These are phyloP conservation scores for Cecropterus lyciades DNA, from an alignment of 1,140 invertebrate species.

Conservation along the genomic window DNA sequence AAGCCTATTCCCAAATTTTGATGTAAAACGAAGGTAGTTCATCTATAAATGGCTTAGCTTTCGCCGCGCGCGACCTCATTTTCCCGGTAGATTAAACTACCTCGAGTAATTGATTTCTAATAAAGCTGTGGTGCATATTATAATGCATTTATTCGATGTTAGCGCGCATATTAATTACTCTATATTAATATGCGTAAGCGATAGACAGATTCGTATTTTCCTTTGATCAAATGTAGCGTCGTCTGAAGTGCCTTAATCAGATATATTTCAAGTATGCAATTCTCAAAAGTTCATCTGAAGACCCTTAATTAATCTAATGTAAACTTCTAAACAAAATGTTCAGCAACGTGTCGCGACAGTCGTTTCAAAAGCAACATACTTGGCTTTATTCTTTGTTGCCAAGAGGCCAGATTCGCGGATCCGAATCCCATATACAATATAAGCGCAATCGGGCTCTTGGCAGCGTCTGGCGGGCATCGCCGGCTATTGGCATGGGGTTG, in stretches of 20 bases:
- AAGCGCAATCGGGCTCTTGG: constrained; percentile 61
- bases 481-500: constrained; percentile 67
- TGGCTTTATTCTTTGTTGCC: constrained; percentile 22
- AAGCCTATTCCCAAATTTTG: constrained; percentile 1
- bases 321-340: not conserved
- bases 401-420: constrained; percentile 26
- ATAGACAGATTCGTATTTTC: too few species aligned
- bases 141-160: not conserved
- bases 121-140: constrained; percentile 19
- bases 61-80: constrained; percentile 32
- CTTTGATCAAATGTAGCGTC: too few species aligned
- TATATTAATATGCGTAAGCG: too few species aligned
- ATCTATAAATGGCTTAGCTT: constrained; percentile 28
- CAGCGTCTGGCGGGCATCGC: constrained; percentile 56
- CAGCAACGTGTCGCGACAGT: not conserved
- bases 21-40: constrained; percentile 21
- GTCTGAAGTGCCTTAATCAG: too few species aligned
- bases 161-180: too few species aligned
- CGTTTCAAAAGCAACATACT: constrained; percentile 1
- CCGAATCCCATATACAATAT: constrained; percentile 37
- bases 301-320: not conserved
- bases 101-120: constrained; percentile 28
- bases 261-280: too few species aligned
- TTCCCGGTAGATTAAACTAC: constrained; percentile 32
- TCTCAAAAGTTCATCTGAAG: not conserved